Base-by-base conservation (phyloP, 2,888 invertebrate genomes). In the Venusia cambrica region DNA sequence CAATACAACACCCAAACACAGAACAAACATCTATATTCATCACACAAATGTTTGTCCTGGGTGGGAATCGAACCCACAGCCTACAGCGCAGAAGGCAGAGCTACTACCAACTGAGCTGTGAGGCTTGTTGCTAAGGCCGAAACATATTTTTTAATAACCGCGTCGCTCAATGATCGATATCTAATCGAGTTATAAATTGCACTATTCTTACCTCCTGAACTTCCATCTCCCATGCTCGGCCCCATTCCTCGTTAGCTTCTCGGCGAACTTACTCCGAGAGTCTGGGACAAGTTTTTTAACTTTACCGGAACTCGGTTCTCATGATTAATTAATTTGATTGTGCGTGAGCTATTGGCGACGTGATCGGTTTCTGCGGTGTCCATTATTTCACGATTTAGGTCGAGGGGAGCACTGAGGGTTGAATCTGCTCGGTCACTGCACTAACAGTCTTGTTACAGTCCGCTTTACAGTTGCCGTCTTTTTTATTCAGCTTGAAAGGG, bases 151-250 rank as follows among this genome's bases (percentile, higher is more conserved):
- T 83, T 77, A 83, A 84, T 84, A 83, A 79, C 70, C 70, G 55
- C 67, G 61, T 58, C 65, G 64, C 61, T 71, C 74, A 72, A 75
- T 79, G 69, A 75, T 80, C 76, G 69, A 83, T 84, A 84, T 83
- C 76, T 83, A 84, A 87, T 85, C 81, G 83, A 87, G 73, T 85
- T 85, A 84, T 87, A 84, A 85, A 85, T 87, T 87, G 84, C 83
- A 81, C 73, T 73, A 84, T 85, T 87, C 81, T 80, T 77, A 76
- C 79, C 76, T 57, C 50, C 50, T 75, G 71, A 84, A 83, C 77
- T 83, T 83, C 80, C 81, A 67, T 77, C 73, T 74, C 68, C 68
- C 70, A 66, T 73, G 78, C 58, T 55, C 66, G 61, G 65, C 65
- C 66, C 75, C n/a, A n/a, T 73, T 83, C 73, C 80, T 87, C 78